These are phyloP conservation scores for Mus musculus DNA, from an alignment of 2,113 vertebrate species.

Conservation along the genomic window DNA sequence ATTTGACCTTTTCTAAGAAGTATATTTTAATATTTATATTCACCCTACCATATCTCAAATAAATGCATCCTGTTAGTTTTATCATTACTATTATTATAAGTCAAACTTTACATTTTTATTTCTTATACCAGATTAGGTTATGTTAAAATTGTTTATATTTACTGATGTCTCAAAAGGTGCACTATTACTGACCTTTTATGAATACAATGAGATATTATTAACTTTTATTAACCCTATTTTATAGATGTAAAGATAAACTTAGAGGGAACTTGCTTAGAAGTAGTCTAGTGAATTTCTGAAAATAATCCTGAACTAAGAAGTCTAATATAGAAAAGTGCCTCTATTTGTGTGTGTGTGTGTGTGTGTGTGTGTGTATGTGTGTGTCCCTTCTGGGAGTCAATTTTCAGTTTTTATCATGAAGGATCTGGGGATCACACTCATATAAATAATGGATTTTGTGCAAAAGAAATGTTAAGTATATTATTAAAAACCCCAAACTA, in stretches of 20 bases:
- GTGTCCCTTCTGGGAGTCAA: not conserved
- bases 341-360: not conserved
- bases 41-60: not conserved
- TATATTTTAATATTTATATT: not conserved
- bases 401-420: not conserved
- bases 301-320: slow-evolving; percentile 16
- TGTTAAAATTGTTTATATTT: not conserved
- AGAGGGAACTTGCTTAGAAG: not conserved
- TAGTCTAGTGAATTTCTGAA: not conserved
- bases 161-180: not conserved
- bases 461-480: slow-evolving; percentile 26
- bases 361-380: not conserved
- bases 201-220: not conserved
- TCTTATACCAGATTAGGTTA: not conserved
- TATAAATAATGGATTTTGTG: not conserved
- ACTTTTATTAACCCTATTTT: not conserved
- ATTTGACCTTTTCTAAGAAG: not conserved
- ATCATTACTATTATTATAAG: not conserved
- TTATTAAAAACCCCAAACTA: slow-evolving; percentile 10
- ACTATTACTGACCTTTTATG: not conserved
- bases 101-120: not conserved
- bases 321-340: not conserved
- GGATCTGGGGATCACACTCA: not conserved
- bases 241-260: not conserved
- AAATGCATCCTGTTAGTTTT: not conserved